Conservation (phyloP, 37 sponge, comb jelly and placozoan genomes). For the Agelas oroides region DNA sequence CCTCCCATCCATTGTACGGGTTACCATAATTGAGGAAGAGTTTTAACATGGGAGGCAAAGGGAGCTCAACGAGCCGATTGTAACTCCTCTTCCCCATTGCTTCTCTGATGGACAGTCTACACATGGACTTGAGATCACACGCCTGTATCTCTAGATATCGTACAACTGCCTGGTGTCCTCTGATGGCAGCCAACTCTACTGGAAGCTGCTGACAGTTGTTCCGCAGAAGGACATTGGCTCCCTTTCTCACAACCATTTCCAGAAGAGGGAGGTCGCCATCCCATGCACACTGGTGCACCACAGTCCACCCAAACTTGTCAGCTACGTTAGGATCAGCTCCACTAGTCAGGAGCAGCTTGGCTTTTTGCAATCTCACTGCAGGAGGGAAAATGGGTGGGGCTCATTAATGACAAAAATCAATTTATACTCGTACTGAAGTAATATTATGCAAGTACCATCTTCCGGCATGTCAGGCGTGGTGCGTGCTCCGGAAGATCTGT, state of each 20-base stretch:
- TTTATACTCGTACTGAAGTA: no score
- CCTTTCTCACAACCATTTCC: constrained; percentile 16
- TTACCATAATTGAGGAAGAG: constrained; percentile 52
- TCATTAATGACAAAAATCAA: no score
- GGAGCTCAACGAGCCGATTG: constrained; percentile 25
- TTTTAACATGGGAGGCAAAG: constrained; percentile 51
- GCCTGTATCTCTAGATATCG: constrained; percentile 39
- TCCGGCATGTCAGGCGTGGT: no score
- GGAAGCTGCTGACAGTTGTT: constrained; percentile 25
- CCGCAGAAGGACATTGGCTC: constrained; percentile 15
- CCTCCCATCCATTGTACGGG: constrained; percentile 55
- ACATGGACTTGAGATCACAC: constrained; percentile 12
- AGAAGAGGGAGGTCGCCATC: constrained; percentile 34
- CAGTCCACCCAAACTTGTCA: constrained; percentile 53
- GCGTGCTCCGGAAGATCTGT: no score
- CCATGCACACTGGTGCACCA: constrained; percentile 60
- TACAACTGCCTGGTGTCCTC: constrained; percentile 23
- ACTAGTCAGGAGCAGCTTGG: constrained; percentile 20
- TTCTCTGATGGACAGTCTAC: constrained; percentile 26
- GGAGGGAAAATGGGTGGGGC: no score
- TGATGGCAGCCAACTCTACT: constrained; percentile 43
- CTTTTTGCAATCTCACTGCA: constrained; percentile 2
- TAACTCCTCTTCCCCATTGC: constrained; percentile 33
- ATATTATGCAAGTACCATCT: no score
- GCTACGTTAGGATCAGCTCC: constrained; percentile 35